Conservation (phyloP, 2,797 vertebrate genomes). For the Balearica regulorum region DNA sequence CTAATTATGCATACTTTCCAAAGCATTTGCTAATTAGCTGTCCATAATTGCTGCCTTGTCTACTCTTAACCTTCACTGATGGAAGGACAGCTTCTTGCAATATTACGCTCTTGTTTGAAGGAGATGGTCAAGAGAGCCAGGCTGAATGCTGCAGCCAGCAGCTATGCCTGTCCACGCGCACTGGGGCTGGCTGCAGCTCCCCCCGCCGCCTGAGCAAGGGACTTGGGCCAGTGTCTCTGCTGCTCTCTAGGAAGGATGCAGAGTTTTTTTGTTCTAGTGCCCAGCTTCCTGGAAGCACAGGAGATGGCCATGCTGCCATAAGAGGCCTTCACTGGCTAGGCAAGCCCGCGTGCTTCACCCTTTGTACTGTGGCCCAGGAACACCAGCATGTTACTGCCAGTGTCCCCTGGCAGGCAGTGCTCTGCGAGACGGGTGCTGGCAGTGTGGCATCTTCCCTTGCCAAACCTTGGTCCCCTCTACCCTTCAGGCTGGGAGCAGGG, state of each 20-base stretch:
- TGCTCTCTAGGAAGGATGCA: conserved; percentile 5
- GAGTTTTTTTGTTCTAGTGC: background rate
- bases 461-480: background rate
- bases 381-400: background rate
- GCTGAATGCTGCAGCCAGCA: background rate
- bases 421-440: accelerated
- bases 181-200: background rate
- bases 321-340: background rate
- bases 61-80: conserved; percentile 59
- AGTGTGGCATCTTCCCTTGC: accelerated
- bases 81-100: background rate
- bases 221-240: background rate
- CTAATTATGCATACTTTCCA: conserved; percentile 53
- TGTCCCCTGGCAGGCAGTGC: background rate
- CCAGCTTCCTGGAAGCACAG: background rate
- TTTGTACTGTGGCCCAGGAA: background rate
- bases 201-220: background rate
- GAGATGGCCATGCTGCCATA: background rate
- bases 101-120: background rate
- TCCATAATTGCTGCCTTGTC: conserved; percentile 44
- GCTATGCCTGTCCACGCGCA: background rate
- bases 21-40: conserved; percentile 48
- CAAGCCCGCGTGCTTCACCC: accelerated
- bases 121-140: background rate
- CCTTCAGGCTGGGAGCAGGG: background rate